Conservation (phyloP, 2,113 vertebrate genomes). For the Albula goreensis region DNA sequence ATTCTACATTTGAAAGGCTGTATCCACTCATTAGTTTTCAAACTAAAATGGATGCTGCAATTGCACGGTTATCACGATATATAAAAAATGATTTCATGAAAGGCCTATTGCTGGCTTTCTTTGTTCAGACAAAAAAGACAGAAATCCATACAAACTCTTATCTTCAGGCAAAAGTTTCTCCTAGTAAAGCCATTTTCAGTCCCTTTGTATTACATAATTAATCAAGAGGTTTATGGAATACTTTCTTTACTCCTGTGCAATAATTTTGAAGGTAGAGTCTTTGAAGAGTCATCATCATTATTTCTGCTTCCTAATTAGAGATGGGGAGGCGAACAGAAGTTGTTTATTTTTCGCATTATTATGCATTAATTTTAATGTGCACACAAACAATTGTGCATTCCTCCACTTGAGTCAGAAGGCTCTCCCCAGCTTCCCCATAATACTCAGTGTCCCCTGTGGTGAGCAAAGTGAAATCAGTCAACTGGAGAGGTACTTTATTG, state of each 20-base stretch:
- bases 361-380: not conserved
- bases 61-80: not conserved
- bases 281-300: not conserved
- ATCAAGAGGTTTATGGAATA: not conserved
- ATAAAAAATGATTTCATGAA: not conserved
- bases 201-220: not conserved
- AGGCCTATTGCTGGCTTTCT: not conserved
- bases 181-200: not conserved
- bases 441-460: not conserved
- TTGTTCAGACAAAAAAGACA: not conserved
- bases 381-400: not conserved
- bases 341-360: not conserved
- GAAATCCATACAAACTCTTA: not conserved
- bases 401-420: not conserved
- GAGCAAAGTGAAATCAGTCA: not conserved
- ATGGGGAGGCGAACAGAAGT: not conserved
- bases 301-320: slow-evolving; percentile 9
- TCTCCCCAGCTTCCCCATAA: not conserved
- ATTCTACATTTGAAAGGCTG: not conserved
- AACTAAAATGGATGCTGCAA: not conserved
- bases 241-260: not conserved
- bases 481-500: not conserved
- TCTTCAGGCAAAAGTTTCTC: not conserved
- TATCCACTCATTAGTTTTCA: not conserved
- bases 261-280: not conserved